Evolutionary conservation across 2,888 invertebrate genomes (phyloP), one percentile per base, ranked within the genome.

Genomic region (Acanthosepion pharaonis): DNA sequence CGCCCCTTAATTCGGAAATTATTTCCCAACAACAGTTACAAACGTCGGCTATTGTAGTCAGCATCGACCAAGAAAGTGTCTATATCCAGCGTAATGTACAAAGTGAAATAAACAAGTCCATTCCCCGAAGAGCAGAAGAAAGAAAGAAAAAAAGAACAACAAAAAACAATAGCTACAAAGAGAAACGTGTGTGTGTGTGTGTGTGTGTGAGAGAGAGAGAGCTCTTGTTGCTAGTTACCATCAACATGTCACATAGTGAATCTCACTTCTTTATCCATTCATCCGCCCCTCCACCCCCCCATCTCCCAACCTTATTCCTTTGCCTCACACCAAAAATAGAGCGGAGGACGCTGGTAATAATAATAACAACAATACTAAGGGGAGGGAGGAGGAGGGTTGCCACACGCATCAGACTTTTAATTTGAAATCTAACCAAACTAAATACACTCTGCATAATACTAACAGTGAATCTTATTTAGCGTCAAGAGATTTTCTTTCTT

Each of bases 181-280:
- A n/a, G n/a, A 23, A 11, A 18, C 20, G 1, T 55, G 20, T 20
- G 20, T 23, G 59, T 20, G n/a, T n/a, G 25, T 28, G 28, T 33
- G 33, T 33, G 33, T 33, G 33, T 33, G 78, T n/a, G 9, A n/a
- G n/a, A n/a, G n/a, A n/a, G n/a, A n/a, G n/a, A n/a, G 11, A n/a
- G 8, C 33, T n/a, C 18, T 78, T 33, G 15, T 5, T 9, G 78
- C 78, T 78, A 33, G n/a, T n/a, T n/a, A 78, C 42, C 42, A 42
- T 78, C 33, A 78, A 78, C 78, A 78, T 78, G 78, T 78, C 78
- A 78, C n/a, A 78, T 78, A 78, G 78, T 28, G 78, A 78, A 78
- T 78, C 64, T 78, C 28, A 11, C 28, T 28, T 78, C 28, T 78
- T 78, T 42, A 42, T 42, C 42, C 42, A 42, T 42, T 42, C 42